phyloP scores from a whole-genome alignment of 2,888 invertebrate species.

The Peribatodes rhomboidaria region DNA sequence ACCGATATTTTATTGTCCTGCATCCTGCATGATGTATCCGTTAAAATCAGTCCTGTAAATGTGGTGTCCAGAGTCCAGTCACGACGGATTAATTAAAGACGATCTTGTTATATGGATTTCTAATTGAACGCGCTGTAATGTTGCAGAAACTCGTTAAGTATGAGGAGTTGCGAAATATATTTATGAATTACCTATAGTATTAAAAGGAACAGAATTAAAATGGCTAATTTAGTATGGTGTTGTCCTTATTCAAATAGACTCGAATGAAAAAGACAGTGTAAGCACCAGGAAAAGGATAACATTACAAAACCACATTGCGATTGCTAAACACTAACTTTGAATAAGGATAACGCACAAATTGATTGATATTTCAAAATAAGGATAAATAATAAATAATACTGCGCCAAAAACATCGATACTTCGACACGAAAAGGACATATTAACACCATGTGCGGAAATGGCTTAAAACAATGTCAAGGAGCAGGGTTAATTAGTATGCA shows the following conservation, averaged over 20 bases:
- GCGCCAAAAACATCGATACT: slow-evolving; percentile 25
- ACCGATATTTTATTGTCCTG: no score
- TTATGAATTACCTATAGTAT: no score
- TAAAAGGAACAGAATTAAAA: background rate
- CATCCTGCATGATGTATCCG: no score
- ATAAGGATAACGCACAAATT: background rate
- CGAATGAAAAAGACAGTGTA: background rate
- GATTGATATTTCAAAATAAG: background rate
- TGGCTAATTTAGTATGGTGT: background rate
- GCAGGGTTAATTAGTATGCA: slow-evolving; percentile 61
- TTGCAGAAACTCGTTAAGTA: no score
- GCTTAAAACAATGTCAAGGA: slow-evolving; percentile 69
- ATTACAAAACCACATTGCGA: background rate
- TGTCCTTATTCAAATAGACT: background rate
- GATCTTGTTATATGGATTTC: no score
- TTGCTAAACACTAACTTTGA: background rate
- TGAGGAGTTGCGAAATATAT: no score
- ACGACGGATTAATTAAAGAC: no score
- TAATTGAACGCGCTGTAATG: no score
- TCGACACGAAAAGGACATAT: slow-evolving; percentile 41
- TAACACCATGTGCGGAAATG: slow-evolving; percentile 55
- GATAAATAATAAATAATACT: slow-evolving; percentile 13
- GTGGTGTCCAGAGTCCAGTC: no score
- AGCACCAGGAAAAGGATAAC: background rate
- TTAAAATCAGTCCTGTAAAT: no score